Conservation (phyloP, 2,797 vertebrate species). For the Smutsia temminckii region DNA sequence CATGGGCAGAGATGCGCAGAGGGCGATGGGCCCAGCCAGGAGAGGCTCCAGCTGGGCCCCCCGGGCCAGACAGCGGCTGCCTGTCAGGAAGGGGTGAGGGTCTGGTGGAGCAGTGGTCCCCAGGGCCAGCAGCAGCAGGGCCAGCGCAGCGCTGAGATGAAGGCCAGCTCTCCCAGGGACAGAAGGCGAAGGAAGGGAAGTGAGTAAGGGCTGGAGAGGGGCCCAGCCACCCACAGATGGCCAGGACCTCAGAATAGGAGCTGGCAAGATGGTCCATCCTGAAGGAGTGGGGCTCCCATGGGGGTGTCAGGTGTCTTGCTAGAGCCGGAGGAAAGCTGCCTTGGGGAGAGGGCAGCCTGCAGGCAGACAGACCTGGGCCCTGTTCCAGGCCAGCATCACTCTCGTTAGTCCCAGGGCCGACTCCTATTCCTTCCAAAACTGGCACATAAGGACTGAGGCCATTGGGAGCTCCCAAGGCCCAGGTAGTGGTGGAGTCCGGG, state of each 20-base stretch:
- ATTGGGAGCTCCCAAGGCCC: no score
- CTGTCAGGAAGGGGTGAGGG: neutral
- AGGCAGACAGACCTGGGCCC: rapidly evolving
- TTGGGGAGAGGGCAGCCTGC: neutral
- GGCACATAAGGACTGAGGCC: no score
- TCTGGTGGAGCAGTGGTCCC: neutral
- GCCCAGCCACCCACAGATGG: rapidly evolving
- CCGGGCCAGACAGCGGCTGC: neutral
- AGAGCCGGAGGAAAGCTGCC: neutral
- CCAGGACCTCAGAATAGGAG: neutral
- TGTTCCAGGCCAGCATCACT: neutral
- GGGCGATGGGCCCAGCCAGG: no score
- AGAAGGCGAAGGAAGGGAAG: neutral
- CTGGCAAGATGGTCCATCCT: neutral
- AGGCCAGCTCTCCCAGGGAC: neutral
- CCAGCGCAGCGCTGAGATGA: neutral
- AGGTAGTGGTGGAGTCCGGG: neutral
- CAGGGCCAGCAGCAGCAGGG: no score
- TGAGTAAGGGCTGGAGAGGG: neutral
- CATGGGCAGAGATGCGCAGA: rapidly evolving
- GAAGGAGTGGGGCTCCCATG: neutral
- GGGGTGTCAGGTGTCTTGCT: neutral
- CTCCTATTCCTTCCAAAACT: no score
- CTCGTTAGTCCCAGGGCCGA: neutral
- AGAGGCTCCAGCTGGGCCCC: neutral